Percentiles rank a stretch among this genome's conserved stretches.
phyloP scores from a whole-genome alignment of 2,797 vertebrate genomes.

The Sebastes vulpes region DNA sequence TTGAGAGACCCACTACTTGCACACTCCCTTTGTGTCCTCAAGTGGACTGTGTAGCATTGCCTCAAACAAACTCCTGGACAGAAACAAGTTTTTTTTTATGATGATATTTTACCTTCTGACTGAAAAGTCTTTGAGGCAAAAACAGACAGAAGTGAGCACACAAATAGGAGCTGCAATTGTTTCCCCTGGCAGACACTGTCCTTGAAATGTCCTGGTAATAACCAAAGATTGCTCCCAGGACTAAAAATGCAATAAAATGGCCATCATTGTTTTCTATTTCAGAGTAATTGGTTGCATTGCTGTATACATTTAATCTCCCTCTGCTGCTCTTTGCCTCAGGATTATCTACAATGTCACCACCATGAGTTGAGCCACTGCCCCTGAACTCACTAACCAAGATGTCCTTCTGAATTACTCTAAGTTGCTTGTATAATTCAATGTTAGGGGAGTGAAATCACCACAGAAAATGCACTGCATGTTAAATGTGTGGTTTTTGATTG shows the following conservation, averaged over 20 bases:
- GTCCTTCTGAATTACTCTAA: constrained; percentile 16
- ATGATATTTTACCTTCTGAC: constrained; percentile 20
- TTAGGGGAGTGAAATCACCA: not conserved
- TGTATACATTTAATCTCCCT: constrained; percentile 43
- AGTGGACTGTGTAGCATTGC: constrained; percentile 1
- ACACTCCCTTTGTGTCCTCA: constrained; percentile 7
- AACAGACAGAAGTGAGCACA: constrained; percentile 12
- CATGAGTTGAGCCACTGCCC: constrained; percentile 26
- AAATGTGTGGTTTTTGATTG: not conserved
- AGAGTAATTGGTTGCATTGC: constrained; percentile 52
- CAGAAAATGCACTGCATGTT: constrained; percentile 13
- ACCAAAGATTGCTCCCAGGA: constrained; percentile 42
- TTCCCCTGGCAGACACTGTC: constrained; percentile 44
- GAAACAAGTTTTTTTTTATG: constrained; percentile 24
- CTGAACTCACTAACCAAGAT: constrained; percentile 40
- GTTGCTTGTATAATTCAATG: not conserved
- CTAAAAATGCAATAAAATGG: constrained; percentile 56
- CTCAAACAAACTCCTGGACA: constrained; percentile 23
- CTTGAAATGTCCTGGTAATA: constrained; percentile 66
- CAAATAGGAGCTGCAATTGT: constrained; percentile 25
- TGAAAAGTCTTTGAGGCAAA: constrained; percentile 26
- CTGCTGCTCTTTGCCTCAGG: constrained; percentile 43
- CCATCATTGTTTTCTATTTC: constrained; percentile 59
- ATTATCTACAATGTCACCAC: constrained; percentile 48
- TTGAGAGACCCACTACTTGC: constrained; percentile 16